Base-by-base conservation (phyloP, 2,888 invertebrate genomes). In the Cephus nigrinus region DNA sequence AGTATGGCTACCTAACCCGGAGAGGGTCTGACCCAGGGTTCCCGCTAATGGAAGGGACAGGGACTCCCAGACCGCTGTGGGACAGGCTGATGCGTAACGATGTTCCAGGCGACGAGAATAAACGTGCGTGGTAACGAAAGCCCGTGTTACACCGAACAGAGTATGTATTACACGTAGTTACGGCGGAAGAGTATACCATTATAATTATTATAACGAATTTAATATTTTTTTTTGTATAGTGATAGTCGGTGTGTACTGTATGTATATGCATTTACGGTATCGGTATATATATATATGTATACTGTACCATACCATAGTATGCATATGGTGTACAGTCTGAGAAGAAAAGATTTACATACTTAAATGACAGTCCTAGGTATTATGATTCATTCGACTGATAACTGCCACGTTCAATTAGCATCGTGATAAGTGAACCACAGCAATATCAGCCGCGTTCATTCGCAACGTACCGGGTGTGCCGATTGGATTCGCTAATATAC, bases 31-130 rank as follows among this genome's bases (percentile, higher is more conserved):
- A 78, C 77, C 69, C 81, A 82, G 86, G 87, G 87, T 83, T 55
- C 23, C 83, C 82, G 78, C 82, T 88, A 88, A 87, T 85, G 86
- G 83, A 84, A 85, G 87, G 84, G 87, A 83, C 79, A 72, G 55
- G 15, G 23, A 55, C 23, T 9, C 9, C 5, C 55, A 23, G 55
- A 55, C 23, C 23, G 23, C 55, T 55, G 23, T 55, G 55, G 55
- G 55, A 55, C 55, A 55, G 55, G 23, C 55, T 23, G 55, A 55
- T 5, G 40, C 15, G 15, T 40, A 40, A 40, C 40, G 40, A 40
- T 55, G 55, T 23, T 55, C 9, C 9, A 55, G 55, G 55, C 55
- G 55, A 55, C 23, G 55, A 55, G 55, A 55, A 55, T 55, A 23
- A 23, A 55, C 55, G 55, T 55, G 2, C 55, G 9, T 55, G 55